Conservation (phyloP, 2,888 invertebrate genomes). For the Tetragonisca angustula region DNA sequence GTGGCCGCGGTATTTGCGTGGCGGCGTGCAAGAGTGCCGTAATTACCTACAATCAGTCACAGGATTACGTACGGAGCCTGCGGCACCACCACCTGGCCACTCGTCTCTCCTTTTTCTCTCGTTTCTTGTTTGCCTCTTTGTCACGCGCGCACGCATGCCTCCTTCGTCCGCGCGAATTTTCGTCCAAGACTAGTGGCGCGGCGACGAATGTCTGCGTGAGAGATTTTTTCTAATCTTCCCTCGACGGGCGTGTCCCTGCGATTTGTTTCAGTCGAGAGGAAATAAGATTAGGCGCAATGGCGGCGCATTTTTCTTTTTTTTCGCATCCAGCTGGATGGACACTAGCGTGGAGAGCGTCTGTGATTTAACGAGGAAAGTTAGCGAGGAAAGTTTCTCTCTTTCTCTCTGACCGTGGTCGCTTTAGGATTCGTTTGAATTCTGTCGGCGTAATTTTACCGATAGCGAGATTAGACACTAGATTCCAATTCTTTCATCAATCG, state of each 20-base stretch:
- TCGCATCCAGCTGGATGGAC: slow-evolving; percentile 25
- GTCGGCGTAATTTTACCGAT: no score
- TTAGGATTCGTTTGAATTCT: not conserved
- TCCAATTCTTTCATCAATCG: no score
- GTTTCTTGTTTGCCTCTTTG: slow-evolving; percentile 44
- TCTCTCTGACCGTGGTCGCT: not conserved
- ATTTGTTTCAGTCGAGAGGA: slow-evolving; percentile 35
- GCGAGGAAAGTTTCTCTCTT: slow-evolving; percentile 7
- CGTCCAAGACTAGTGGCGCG: not conserved
- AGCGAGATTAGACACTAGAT: no score
- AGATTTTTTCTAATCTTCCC: slow-evolving; percentile 58
- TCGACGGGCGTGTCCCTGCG: slow-evolving; percentile 4
- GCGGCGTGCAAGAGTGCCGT: slow-evolving; percentile 61
- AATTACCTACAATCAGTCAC: slow-evolving; percentile 72
- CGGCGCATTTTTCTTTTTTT: slow-evolving; percentile 32
- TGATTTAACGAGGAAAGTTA: slow-evolving; percentile 41
- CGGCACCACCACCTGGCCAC: slow-evolving; percentile 39
- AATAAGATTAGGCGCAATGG: slow-evolving; percentile 52
- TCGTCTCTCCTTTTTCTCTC: not conserved
- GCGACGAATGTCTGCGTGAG: slow-evolving; percentile 7
- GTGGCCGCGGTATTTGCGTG: slow-evolving; percentile 60
- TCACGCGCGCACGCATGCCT: slow-evolving; percentile 53
- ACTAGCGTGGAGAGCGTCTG: not conserved
- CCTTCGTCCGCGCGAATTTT: not conserved
- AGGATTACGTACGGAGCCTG: slow-evolving; percentile 66